phyloP scores from a whole-genome alignment of 1,140 invertebrate genomes.

The Diorhabda sublineata region DNA sequence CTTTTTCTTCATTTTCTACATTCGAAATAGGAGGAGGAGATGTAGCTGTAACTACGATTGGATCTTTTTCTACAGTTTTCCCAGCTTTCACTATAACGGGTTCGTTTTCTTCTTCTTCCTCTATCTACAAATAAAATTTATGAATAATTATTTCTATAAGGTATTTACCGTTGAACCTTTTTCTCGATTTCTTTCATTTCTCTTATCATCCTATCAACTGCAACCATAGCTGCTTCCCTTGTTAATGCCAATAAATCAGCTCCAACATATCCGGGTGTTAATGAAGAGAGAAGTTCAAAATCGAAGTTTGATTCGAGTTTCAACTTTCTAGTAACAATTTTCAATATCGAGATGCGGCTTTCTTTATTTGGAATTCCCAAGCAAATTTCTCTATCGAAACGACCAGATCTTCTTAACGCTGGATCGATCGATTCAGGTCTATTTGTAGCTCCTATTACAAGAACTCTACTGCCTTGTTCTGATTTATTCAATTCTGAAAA shows the following conservation, averaged over 20 bases:
- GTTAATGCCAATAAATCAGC: constrained; percentile 87
- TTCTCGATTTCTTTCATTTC: constrained; percentile 37
- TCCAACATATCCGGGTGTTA: constrained; percentile 95
- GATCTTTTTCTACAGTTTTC: not conserved
- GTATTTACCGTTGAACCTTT: not conserved
- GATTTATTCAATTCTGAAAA: constrained; percentile 54
- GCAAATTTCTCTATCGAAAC: constrained; percentile 90
- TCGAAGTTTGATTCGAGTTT: constrained; percentile 67
- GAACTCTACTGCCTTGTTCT: constrained; percentile 61
- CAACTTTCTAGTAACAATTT: constrained; percentile 63
- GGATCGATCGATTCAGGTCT: constrained; percentile 90
- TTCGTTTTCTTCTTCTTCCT: not conserved
- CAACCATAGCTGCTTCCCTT: constrained; percentile 80
- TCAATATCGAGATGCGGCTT: constrained; percentile 71
- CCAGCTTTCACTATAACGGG: not conserved
- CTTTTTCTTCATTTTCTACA: not conserved
- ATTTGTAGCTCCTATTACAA: constrained; percentile 95
- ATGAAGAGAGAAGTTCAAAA: constrained; percentile 67
- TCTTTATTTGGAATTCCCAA: constrained; percentile 88
- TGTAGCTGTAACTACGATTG: not conserved
- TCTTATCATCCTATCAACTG: constrained; percentile 61
- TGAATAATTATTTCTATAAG: not conserved
- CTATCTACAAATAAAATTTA: not conserved
- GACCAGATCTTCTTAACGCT: constrained; percentile 82
- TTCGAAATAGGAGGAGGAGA: not conserved